These are phyloP conservation scores for Sphaerophoria rueppellii DNA, from an alignment of 2,888 invertebrate genomes.

Conservation along the genomic window DNA sequence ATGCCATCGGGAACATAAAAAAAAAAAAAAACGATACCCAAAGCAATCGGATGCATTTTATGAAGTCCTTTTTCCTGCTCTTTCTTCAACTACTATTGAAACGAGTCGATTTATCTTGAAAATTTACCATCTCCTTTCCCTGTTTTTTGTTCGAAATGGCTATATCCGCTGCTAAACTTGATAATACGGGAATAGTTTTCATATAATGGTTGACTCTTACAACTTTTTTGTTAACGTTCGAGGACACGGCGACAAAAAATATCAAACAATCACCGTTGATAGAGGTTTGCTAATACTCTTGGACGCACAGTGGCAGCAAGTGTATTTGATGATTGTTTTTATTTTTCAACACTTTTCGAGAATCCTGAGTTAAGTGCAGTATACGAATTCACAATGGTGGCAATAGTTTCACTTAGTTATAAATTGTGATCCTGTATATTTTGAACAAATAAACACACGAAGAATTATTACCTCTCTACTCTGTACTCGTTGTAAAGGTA, in stretches of 20 bases:
- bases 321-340: constrained; percentile 72
- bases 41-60: constrained; percentile 57
- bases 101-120: constrained; percentile 69
- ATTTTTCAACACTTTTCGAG: constrained; percentile 68
- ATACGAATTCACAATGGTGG: constrained; percentile 39
- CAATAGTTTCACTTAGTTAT: constrained; percentile 4
- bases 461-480: constrained; percentile 37
- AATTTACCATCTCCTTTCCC: constrained; percentile 61
- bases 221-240: constrained; percentile 54
- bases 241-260: constrained; percentile 6
- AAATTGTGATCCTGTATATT: constrained; percentile 10
- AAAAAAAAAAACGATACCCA: constrained; percentile 51
- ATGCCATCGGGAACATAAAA: constrained; percentile 42
- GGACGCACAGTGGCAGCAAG: constrained; percentile 47
- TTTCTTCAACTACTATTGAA: constrained; percentile 10
- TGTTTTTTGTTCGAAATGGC: constrained; percentile 31
- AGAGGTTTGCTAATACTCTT: constrained; percentile 52
- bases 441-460: constrained; percentile 67
- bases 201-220: constrained; percentile 37
- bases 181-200: constrained; percentile 30
- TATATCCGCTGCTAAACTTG: constrained; percentile 59
- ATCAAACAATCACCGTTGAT: constrained; percentile 55
- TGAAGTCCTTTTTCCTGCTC: constrained; percentile 44
- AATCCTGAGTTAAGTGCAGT: constrained; percentile 68
- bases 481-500: not conserved